A percentile compares a stretch with the other conserved stretches of the same genome.
Evolutionary conservation across 2,113 vertebrate species (phyloP).

Genomic region (Pica pica): DNA sequence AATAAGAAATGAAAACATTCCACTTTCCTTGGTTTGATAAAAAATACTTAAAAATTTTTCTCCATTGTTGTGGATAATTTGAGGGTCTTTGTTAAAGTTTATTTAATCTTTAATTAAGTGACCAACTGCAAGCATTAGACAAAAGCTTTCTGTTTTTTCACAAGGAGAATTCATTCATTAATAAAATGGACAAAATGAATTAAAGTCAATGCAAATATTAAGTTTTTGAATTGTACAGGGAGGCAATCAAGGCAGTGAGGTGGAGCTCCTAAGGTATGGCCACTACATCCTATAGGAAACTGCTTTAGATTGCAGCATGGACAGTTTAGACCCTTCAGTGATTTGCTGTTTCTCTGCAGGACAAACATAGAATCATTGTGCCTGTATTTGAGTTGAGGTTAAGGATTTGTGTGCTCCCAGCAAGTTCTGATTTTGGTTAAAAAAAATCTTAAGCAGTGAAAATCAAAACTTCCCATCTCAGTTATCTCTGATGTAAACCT

Average conservation of each 20-base stretch:
- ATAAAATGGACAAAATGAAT: neutral
- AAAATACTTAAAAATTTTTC: neutral
- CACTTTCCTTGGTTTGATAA: neutral
- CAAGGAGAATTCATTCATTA: neutral
- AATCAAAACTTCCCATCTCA: neutral
- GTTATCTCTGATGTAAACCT: neutral
- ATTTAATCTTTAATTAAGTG: neutral
- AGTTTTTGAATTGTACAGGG: neutral
- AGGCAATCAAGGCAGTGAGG: neutral
- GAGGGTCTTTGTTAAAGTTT: neutral
- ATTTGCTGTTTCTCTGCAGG: neutral
- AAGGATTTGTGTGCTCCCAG: neutral
- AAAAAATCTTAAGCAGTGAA: neutral
- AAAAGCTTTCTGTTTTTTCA: neutral
- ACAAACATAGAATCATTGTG: neutral
- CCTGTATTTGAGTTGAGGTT: neutral
- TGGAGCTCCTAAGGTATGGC: neutral
- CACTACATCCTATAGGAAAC: neutral
- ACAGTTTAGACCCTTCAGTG: neutral
- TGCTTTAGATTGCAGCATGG: neutral
- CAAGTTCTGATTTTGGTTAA: neutral
- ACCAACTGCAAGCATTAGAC: neutral
- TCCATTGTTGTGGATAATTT: neutral
- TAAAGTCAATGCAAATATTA: neutral
- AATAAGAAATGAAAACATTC: neutral